Base-by-base conservation (phyloP, 2,113 vertebrate species). In the Ammospiza caudacuta region DNA sequence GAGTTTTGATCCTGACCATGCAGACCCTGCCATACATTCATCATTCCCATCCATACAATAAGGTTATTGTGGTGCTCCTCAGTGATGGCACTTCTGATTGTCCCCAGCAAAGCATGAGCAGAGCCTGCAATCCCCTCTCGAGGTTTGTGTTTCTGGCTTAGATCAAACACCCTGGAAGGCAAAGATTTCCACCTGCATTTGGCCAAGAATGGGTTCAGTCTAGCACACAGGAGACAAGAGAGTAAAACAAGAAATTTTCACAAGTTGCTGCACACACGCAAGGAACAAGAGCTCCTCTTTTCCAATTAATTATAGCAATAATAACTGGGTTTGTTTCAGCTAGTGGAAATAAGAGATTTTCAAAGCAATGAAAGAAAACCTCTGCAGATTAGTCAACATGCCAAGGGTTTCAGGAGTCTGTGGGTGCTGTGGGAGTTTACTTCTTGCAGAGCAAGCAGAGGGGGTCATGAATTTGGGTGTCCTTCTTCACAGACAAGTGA, bases 71-170 rank as follows among this genome's bases (percentile, higher is more conserved):
- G 43, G 9, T 47, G 62, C 11, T 76, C 19, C 73, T 55, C 39
- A n/a, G 0, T 23, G 15, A 2, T n/a, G 39, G 7, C 1, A 0
- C 35, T 64, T 77, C 12, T 74, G 11, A 20, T 37, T 19, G 43
- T 46, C 12, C 16, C 35, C 21, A 64, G 54, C 22, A 37, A 57
- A 83, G 58, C 18, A 8, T 9, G 29, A 41, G 43, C 17, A 12
- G n/a, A 52, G 35, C 39, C 84, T 28, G 25, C 41, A 24, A 11
- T 59, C n/a, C 51, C 8, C 8, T 64, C 49, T 43, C 0, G 0
- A 37, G 49, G 33, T 41, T 46, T 8, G 1, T 46, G 25, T 23
- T 74, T 75, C 66, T 74, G 27, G 43, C n/a, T 69, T 62, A 47
- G 57, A 66, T 58, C 57, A 72, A 91, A 47, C 51, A 17, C 44